These are phyloP conservation scores for Erinaceus europaeus DNA, from an alignment of 2,113 vertebrate species.

Conservation along the genomic window DNA sequence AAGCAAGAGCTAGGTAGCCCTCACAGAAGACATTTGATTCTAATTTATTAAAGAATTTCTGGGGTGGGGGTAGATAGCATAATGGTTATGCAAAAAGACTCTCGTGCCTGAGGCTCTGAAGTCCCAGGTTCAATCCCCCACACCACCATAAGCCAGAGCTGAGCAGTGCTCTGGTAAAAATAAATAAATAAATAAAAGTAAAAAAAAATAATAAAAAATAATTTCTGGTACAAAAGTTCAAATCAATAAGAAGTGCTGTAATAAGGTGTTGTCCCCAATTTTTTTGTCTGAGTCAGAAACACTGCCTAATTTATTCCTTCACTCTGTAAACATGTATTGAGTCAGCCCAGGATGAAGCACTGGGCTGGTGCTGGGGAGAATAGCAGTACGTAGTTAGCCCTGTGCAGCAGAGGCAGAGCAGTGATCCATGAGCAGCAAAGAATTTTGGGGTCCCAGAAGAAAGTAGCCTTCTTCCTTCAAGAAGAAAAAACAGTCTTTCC, in stretches of 20 bases:
- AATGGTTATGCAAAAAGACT: no score
- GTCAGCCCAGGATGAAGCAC: not conserved
- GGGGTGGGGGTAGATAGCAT: no score
- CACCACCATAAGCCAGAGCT: no score
- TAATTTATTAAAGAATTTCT: conserved; percentile 30
- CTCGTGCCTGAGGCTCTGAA: no score
- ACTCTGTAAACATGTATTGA: not conserved
- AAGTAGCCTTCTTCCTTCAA: not conserved
- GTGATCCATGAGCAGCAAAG: not conserved
- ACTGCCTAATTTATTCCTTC: not conserved
- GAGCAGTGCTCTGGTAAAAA: no score
- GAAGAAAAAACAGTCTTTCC: not conserved
- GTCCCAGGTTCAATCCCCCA: no score
- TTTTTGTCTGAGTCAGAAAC: not conserved
- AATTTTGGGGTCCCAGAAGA: not conserved
- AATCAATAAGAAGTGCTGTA: not conserved
- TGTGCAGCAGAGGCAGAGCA: not conserved
- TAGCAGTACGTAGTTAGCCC: not conserved
- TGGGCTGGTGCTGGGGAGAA: not conserved
- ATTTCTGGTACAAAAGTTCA: not conserved
- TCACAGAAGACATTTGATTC: not conserved
- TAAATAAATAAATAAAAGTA: no score
- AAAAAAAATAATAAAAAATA: no score
- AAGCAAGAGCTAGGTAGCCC: not conserved
- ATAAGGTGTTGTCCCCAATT: conserved; percentile 4